Evolutionary conservation across 2,113 vertebrate genomes (phyloP).

Genomic region (Chrysemys picta): DNA sequence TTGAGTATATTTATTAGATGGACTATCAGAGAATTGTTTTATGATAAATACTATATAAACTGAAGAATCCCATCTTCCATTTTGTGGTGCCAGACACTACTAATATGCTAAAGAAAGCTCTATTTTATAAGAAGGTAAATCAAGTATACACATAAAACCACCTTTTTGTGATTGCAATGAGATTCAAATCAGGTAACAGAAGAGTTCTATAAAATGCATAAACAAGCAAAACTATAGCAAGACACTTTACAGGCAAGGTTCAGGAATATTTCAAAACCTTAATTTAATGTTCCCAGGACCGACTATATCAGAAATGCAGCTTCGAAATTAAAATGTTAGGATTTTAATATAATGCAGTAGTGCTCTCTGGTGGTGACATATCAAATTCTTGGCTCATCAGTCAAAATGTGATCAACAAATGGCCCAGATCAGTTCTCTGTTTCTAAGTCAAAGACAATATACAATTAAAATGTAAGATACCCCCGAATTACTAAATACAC

Average conservation of each 20-base stretch:
- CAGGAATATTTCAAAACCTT: background rate
- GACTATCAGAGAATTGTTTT: background rate
- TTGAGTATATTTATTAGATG: background rate
- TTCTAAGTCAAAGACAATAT: background rate
- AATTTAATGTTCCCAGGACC: background rate
- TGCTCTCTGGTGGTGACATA: slow-evolving; percentile 71
- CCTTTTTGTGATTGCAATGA: background rate
- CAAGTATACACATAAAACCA: background rate
- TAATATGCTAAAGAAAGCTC: accelerated
- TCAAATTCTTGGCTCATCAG: background rate
- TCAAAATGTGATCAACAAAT: accelerated
- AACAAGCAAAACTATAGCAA: background rate
- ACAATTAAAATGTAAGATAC: background rate
- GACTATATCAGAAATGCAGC: background rate
- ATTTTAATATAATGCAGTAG: background rate
- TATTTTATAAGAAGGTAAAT: accelerated
- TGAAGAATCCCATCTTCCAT: accelerated
- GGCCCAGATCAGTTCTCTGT: accelerated
- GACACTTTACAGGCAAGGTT: accelerated
- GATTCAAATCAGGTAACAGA: accelerated
- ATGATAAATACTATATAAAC: background rate
- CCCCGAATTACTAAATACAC: background rate
- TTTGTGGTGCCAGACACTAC: accelerated
- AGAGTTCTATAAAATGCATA: background rate
- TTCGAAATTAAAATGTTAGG: background rate